Conservation (phyloP, 2,888 invertebrate species). For the Drosophila lacicola region DNA sequence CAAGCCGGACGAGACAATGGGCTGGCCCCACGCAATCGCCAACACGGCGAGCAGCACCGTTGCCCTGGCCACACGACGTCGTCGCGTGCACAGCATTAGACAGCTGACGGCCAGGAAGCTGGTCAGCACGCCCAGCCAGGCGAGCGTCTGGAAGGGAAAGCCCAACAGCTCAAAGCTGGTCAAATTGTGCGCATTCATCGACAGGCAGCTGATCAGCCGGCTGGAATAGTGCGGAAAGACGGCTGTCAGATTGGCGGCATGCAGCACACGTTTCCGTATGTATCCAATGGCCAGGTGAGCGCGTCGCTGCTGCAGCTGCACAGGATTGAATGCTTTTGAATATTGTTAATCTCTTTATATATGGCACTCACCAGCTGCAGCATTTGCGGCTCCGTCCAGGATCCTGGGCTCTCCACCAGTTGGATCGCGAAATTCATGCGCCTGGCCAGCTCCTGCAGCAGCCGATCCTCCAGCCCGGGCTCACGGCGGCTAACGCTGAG, state of each 20-base stretch:
- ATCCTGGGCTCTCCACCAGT: slow-evolving; percentile 13
- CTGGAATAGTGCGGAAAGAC: slow-evolving; percentile 65
- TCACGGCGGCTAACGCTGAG: slow-evolving; percentile 25
- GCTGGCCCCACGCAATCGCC: slow-evolving; percentile 51
- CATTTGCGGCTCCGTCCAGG: slow-evolving; percentile 41
- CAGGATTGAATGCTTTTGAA: not conserved
- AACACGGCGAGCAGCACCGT: slow-evolving; percentile 36
- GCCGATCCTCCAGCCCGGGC: slow-evolving; percentile 58
- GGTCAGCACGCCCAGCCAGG: slow-evolving; percentile 56
- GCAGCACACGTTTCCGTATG: slow-evolving; percentile 48
- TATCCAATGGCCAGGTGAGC: slow-evolving; percentile 70
- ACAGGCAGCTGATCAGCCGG: slow-evolving; percentile 55
- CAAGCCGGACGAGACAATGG: slow-evolving; percentile 22
- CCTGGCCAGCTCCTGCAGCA: slow-evolving; percentile 52
- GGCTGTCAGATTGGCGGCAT: slow-evolving; percentile 48
- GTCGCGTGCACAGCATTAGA: slow-evolving; percentile 23
- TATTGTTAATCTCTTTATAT: no score
- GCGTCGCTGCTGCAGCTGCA: slow-evolving; percentile 40
- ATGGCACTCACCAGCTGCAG: slow-evolving; percentile 32
- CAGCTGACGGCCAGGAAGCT: slow-evolving; percentile 37
- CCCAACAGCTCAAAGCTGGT: slow-evolving; percentile 56
- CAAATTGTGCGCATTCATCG: slow-evolving; percentile 51
- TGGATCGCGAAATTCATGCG: slow-evolving; percentile 66
- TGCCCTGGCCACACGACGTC: slow-evolving; percentile 9
- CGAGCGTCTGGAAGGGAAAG: slow-evolving; percentile 60